These are phyloP conservation scores for Sciaenops ocellatus DNA, from an alignment of 2,797 vertebrate species.

Conservation along the genomic window DNA sequence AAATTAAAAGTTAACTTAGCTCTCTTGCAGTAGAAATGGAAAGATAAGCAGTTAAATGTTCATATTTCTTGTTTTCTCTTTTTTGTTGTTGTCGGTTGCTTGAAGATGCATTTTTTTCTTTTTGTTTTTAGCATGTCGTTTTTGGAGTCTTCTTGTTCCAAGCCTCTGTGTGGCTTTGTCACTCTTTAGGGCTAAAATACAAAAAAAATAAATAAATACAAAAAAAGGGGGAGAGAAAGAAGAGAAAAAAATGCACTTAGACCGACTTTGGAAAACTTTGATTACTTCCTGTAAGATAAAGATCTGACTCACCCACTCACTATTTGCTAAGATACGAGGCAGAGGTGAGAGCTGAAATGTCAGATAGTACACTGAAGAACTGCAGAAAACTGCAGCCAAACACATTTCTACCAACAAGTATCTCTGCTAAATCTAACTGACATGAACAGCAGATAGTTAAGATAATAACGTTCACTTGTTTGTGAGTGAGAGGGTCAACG, in stretches of 20 bases:
- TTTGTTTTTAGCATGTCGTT: conserved; percentile 71
- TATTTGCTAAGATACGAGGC: not conserved
- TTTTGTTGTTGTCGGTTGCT: conserved; percentile 67
- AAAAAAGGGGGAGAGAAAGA: not conserved
- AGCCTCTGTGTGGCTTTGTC: conserved; percentile 68
- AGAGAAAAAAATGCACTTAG: conserved; percentile 9
- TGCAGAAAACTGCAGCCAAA: not conserved
- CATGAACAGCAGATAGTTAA: not conserved
- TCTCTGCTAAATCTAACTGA: not conserved
- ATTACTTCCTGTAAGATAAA: not conserved
- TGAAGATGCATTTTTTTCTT: conserved; percentile 73
- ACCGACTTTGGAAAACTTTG: not conserved
- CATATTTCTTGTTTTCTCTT: conserved; percentile 70
- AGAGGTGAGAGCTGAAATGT: not conserved
- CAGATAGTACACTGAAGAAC: not conserved
- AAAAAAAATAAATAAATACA: not conserved
- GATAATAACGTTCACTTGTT: not conserved
- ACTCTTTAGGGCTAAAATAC: conserved; percentile 59
- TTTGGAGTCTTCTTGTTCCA: conserved; percentile 76
- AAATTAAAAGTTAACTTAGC: conserved; percentile 73
- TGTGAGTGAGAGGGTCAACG: not conserved
- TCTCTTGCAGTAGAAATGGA: conserved; percentile 81
- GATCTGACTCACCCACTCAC: not conserved
- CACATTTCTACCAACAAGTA: not conserved
- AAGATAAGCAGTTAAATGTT: conserved; percentile 83